Percentiles rank a stretch among this genome's conserved stretches.
These are phyloP conservation scores for Eospalax fontanierii DNA, from an alignment of 2,797 vertebrate species.

Conservation along the genomic window DNA sequence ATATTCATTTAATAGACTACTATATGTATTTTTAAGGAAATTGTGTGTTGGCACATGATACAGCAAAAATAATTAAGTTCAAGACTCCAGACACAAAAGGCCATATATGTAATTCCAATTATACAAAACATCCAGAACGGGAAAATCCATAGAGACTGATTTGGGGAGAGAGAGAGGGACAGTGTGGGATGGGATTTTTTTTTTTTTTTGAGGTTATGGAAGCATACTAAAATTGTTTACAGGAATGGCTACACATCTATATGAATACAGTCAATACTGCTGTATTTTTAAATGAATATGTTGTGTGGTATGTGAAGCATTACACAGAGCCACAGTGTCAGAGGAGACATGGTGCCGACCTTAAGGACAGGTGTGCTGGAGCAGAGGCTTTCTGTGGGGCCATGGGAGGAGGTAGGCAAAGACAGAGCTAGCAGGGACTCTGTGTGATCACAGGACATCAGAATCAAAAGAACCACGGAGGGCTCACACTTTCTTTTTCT, in stretches of 20 bases:
- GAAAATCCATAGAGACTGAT: slow-evolving; percentile 8
- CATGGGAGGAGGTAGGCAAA: not conserved
- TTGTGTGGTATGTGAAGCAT: not conserved
- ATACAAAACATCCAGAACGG: not conserved
- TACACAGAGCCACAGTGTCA: not conserved
- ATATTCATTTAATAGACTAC: not conserved
- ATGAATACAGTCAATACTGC: not conserved
- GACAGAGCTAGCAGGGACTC: not conserved
- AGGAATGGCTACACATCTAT: not conserved
- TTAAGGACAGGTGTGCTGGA: too few species aligned
- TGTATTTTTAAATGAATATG: not conserved
- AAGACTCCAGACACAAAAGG: not conserved
- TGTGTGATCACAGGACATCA: not conserved
- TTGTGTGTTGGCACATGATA: not conserved
- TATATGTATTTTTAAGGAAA: not conserved
- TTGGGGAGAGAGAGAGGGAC: not conserved
- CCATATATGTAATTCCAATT: not conserved
- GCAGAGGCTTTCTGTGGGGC: not conserved
- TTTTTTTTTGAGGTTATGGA: not conserved
- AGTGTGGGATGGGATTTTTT: not conserved
- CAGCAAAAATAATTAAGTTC: not conserved
- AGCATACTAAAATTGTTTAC: not conserved
- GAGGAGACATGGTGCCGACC: not conserved
- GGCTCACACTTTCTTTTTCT: not conserved
- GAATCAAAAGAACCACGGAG: not conserved